Percentiles rank a stretch among this genome's conserved stretches.
Conservation (phyloP, 2,113 vertebrate genomes). For the Rhombomys opimus region DNA sequence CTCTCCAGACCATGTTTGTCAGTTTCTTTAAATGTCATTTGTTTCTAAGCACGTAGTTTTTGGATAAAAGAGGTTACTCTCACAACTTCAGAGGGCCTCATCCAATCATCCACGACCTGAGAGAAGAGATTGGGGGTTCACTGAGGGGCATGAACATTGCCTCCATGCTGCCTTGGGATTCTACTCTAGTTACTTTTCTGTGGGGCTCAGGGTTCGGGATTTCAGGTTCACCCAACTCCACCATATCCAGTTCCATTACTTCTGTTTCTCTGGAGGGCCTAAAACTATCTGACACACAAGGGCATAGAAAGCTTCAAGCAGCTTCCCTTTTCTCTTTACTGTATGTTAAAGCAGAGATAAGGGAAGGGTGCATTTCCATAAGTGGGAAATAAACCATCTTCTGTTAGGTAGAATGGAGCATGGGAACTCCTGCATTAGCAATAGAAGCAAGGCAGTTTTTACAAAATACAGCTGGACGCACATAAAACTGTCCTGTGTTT, state of each 20-base stretch:
- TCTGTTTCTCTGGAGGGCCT: slow-evolving; percentile 29
- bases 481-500: not conserved
- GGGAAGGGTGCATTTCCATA: not conserved
- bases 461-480: not conserved
- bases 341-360: slow-evolving; percentile 21
- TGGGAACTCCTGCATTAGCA: not conserved
- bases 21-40: not conserved
- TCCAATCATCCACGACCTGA: not conserved
- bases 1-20: too few species aligned
- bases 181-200: not conserved
- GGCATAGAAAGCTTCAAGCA: not conserved
- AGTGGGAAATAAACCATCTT: not conserved
- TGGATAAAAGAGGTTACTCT: not conserved
- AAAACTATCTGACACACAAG: not conserved
- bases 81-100: not conserved
- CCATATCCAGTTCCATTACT: not conserved
- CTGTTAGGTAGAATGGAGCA: not conserved
- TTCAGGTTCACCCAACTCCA: not conserved
- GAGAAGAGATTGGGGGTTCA: not conserved
- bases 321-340: slow-evolving; percentile 34
- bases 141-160: not conserved
- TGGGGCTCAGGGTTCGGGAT: not conserved
- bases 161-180: not conserved
- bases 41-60: not conserved
- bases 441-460: not conserved